These are phyloP conservation scores for Acleris cristana DNA, from an alignment of 2,888 invertebrate genomes.

Conservation along the genomic window DNA sequence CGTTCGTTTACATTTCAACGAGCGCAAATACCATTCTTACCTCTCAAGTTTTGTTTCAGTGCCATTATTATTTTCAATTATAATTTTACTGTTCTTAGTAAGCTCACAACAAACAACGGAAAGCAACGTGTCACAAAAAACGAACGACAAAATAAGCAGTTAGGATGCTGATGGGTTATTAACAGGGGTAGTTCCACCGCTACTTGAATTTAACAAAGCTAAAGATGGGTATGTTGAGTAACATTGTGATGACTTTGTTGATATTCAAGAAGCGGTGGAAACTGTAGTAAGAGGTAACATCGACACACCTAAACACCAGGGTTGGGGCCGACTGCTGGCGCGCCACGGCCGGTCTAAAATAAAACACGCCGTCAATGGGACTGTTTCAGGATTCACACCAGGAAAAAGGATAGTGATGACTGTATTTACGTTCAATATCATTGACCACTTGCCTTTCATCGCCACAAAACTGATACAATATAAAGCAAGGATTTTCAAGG, in stretches of 20 bases:
- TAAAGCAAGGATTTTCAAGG: background rate
- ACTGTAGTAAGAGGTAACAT: slow-evolving; percentile 73
- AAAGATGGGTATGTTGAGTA: slow-evolving; percentile 39
- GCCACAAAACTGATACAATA: slow-evolving; percentile 16
- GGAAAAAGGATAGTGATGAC: slow-evolving; percentile 46
- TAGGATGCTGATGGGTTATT: slow-evolving; percentile 55
- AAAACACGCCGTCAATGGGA: slow-evolving; percentile 78
- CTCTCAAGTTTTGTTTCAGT: background rate
- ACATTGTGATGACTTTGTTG: slow-evolving; percentile 35
- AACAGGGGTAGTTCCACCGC: slow-evolving; percentile 59
- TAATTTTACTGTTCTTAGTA: background rate
- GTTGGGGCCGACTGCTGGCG: slow-evolving; percentile 84
- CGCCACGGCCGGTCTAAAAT: slow-evolving; percentile 84
- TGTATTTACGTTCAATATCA: slow-evolving; percentile 39
- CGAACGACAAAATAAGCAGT: slow-evolving; percentile 63
- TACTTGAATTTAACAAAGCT: slow-evolving; percentile 56
- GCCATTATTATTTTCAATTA: background rate
- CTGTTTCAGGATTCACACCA: slow-evolving; percentile 56
- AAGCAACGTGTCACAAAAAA: slow-evolving; percentile 65
- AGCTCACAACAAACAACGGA: slow-evolving; percentile 54
- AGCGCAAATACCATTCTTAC: background rate
- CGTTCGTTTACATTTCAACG: slow-evolving; percentile 15
- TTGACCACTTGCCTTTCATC: slow-evolving; percentile 44
- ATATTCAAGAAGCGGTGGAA: slow-evolving; percentile 67
- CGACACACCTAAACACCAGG: slow-evolving; percentile 85